Evolutionary conservation across 2,888 invertebrate genomes (phyloP).

Genomic region (Drosophila rellima): DNA sequence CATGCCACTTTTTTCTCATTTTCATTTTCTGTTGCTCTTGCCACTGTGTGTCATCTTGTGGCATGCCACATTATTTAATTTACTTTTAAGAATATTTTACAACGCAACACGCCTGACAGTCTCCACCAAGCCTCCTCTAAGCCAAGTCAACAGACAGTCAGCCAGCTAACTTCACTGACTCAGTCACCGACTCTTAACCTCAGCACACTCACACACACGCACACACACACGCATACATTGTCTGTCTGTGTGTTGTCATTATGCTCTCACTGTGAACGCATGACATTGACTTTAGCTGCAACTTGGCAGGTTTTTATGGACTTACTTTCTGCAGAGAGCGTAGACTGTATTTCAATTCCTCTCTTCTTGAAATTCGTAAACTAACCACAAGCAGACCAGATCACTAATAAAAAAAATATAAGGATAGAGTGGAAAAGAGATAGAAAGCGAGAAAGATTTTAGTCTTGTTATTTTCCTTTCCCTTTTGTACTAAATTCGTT

Average conservation of each 20-base stretch:
- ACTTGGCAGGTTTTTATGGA: constrained; percentile 5
- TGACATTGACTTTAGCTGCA: constrained; percentile 16
- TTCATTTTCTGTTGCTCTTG: not conserved
- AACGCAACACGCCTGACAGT: constrained; percentile 44
- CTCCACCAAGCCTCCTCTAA: constrained; percentile 4
- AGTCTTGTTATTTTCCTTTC: not conserved
- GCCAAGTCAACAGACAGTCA: constrained; percentile 28
- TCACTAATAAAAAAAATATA: not conserved
- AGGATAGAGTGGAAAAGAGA: not conserved
- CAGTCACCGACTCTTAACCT: constrained; percentile 45
- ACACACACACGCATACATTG: not conserved
- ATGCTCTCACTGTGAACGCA: constrained; percentile 23
- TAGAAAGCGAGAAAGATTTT: too few relatives aligned
- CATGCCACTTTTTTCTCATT: constrained; percentile 3
- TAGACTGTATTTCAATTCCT: not conserved
- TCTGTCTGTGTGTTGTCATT: constrained; percentile 18
- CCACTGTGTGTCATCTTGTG: constrained; percentile 59
- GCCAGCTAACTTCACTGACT: constrained; percentile 27
- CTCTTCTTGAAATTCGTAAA: constrained; percentile 12
- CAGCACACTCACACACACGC: constrained; percentile 17
- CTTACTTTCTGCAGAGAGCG: not conserved
- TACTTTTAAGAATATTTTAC: constrained; percentile 74
- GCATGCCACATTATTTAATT: constrained; percentile 82
- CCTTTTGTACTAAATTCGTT: not conserved
- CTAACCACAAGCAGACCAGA: not conserved